phyloP scores from a whole-genome alignment of 2,888 invertebrate species.

The Gortyna flavago region DNA sequence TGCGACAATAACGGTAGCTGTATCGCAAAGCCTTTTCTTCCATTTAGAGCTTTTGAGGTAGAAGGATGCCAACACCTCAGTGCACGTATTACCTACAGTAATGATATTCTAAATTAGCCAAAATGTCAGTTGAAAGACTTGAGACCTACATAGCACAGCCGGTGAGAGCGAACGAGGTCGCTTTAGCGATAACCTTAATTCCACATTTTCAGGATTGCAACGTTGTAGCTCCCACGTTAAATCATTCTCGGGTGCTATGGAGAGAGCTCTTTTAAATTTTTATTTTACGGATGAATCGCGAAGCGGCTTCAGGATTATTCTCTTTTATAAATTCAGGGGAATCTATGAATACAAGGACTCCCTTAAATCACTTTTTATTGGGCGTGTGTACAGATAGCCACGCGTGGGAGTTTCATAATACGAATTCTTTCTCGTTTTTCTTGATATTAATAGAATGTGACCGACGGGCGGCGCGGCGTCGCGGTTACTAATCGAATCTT shows the following conservation, averaged over 20 bases:
- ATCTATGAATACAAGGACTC: slow-evolving; percentile 13
- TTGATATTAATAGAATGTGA: slow-evolving; percentile 77
- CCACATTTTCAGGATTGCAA: slow-evolving; percentile 35
- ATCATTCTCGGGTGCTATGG: slow-evolving; percentile 5
- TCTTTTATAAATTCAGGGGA: slow-evolving; percentile 1
- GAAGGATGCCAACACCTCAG: slow-evolving; percentile 22
- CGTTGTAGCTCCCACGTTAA: neutral
- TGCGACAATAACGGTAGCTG: slow-evolving; percentile 59
- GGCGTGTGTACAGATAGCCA: slow-evolving; percentile 23
- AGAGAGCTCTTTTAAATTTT: neutral
- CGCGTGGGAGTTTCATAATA: slow-evolving; percentile 62
- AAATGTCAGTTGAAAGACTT: slow-evolving; percentile 40
- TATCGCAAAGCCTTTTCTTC: slow-evolving; percentile 55
- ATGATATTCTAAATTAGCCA: slow-evolving; percentile 39
- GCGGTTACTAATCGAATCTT: slow-evolving; percentile 65
- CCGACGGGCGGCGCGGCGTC: slow-evolving; percentile 50
- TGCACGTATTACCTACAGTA: slow-evolving; percentile 29
- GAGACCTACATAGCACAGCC: slow-evolving; percentile 9
- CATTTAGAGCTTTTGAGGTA: slow-evolving; percentile 18
- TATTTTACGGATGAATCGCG: neutral
- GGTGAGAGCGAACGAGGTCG: slow-evolving; percentile 37
- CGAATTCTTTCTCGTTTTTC: slow-evolving; percentile 71
- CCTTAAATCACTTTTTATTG: slow-evolving; percentile 31
- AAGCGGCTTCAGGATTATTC: neutral
- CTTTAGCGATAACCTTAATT: slow-evolving; percentile 48